Evolutionary conservation across 2,797 vertebrate genomes (phyloP), one percentile per base, ranked within the genome.

Genomic region (Lerista edwardsae): DNA sequence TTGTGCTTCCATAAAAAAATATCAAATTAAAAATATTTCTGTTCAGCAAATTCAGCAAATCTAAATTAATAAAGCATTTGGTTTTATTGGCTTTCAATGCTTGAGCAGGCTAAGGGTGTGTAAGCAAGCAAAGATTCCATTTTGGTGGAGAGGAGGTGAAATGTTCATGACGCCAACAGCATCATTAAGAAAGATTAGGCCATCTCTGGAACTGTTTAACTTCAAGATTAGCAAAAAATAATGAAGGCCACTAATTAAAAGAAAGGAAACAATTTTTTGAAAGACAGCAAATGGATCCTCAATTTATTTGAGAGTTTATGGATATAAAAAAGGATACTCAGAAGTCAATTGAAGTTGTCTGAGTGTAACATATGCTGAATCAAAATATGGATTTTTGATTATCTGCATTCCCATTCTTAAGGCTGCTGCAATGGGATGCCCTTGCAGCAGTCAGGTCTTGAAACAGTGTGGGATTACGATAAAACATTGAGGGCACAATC

Each of bases 21-120:
- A 95, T 88, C 68, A 92, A 92, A 92, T 71, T 91, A 89, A 91
- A 96, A 95, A 94, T 93, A 94, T 94, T 94, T 94, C 90, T 90
- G 75, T 87, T 94, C 91, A 90, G 91, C 90, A 93, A 94, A 87
- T 94, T 92, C 89, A 93, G 84, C 91, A 91, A 84, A 84, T 94
- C 90, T 88, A 87, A 93, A 93, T 94, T 90, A 89, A 89, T 84
- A 87, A 75, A 91, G 78, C 64, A 61, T 71, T 79, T 47, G 76
- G 74, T 88, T 91, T 93, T 91, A 90, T 91, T 91, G 84, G 84
- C 82, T 94, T 89, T 93, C 89, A 94, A 88, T 94, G 89, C 89
- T 89, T 93, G 79, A 91, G 75, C 86, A 94, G 87, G 85, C 89
- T 87, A 91, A 91, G 91, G 78, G 91, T 91, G 85, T 86, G 80